Conservation (phyloP, 2,113 vertebrate species). For the Ammodytes dubius region DNA sequence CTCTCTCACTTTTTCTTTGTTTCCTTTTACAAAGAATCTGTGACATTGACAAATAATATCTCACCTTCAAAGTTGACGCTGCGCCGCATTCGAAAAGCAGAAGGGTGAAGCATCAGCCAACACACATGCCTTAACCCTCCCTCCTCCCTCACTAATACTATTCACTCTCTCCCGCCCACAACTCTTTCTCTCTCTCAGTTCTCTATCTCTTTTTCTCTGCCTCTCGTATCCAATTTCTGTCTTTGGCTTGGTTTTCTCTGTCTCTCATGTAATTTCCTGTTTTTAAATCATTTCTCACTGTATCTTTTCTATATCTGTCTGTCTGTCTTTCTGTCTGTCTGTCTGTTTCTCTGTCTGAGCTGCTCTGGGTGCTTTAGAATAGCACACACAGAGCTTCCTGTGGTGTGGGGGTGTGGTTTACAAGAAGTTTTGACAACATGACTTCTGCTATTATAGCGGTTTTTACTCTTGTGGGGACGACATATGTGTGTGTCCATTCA, state of each 20-base stretch:
- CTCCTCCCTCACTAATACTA: background rate
- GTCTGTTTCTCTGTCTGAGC: background rate
- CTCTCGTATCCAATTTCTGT: background rate
- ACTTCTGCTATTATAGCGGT: constrained; percentile 49
- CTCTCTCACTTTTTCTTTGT: background rate
- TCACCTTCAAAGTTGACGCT: constrained; percentile 67
- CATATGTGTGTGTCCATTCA: background rate
- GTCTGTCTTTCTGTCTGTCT: background rate
- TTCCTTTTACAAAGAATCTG: constrained; percentile 3
- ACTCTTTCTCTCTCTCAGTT: background rate
- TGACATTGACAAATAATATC: background rate
- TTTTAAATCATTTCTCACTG: background rate
- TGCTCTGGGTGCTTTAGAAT: constrained; percentile 23
- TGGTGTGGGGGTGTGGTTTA: constrained; percentile 68
- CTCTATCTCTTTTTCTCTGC: background rate
- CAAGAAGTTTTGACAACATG: constrained; percentile 38
- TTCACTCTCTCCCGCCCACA: constrained; percentile 22
- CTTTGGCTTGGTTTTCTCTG: background rate
- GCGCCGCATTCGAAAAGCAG: constrained; percentile 24
- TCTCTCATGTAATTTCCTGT: constrained; percentile 26
- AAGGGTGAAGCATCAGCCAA: constrained; percentile 40
- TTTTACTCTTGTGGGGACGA: background rate
- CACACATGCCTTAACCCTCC: constrained; percentile 29
- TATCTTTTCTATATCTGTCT: background rate
- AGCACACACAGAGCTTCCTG: constrained; percentile 58